Conservation (phyloP, 2,797 vertebrate species). For the Sus cebifrons region DNA sequence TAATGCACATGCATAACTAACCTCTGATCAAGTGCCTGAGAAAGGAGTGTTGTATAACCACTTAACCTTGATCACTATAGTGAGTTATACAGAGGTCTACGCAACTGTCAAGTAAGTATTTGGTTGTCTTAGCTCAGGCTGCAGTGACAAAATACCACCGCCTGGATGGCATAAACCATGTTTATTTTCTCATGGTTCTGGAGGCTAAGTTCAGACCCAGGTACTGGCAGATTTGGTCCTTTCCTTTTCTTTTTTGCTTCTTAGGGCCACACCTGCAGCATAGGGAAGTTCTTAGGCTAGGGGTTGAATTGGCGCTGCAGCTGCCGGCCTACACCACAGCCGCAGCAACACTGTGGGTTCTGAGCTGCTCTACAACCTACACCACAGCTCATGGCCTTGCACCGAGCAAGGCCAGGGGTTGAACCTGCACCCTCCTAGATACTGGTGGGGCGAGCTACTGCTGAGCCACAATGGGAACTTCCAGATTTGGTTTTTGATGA, state of each 20-base stretch:
- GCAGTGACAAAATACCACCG: background rate
- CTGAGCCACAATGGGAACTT: too few relatives aligned
- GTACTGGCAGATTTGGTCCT: background rate
- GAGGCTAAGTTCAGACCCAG: background rate
- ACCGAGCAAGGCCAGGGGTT: too few relatives aligned
- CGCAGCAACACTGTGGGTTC: too few relatives aligned
- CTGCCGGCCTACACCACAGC: too few relatives aligned
- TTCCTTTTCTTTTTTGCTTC: too few relatives aligned
- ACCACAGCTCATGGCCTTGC: too few relatives aligned
- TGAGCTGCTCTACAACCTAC: too few relatives aligned
- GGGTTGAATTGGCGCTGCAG: too few relatives aligned
- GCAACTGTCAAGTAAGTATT: conserved; percentile 40
- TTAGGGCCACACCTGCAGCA: too few relatives aligned
- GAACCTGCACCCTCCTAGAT: too few relatives aligned
- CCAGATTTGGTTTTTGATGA: background rate
- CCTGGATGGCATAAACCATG: background rate
- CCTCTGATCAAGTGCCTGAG: conserved; percentile 42
- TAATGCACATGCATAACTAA: conserved; percentile 22
- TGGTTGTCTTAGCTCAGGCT: background rate
- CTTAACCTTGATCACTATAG: conserved; percentile 52
- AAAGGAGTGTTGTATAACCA: conserved; percentile 17
- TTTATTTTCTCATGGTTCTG: background rate
- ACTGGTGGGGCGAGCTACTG: too few relatives aligned
- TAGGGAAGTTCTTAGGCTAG: too few relatives aligned
- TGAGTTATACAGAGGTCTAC: background rate